Percentiles rank a stretch among this genome's conserved stretches.
Conservation (phyloP, 2,888 invertebrate species). For the Aquatica leii region DNA sequence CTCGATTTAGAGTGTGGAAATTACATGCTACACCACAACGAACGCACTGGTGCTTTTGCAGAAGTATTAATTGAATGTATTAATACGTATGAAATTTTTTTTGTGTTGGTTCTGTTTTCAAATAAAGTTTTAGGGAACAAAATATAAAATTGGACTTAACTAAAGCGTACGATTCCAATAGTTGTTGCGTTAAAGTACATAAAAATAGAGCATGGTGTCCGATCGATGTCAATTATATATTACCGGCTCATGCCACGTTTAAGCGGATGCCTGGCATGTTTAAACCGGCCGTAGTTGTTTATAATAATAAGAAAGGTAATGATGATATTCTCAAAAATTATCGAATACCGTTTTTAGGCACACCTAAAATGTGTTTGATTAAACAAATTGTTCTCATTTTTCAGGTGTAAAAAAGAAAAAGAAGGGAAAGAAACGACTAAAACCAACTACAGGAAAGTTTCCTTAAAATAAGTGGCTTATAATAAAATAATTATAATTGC, state of each 20-base stretch:
- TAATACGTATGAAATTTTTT: slow-evolving; percentile 8
- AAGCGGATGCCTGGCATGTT: slow-evolving; percentile 45
- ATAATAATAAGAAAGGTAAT: no score
- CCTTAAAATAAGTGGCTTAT: no score
- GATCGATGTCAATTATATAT: slow-evolving; percentile 43
- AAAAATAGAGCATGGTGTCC: slow-evolving; percentile 40
- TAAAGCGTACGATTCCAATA: slow-evolving; percentile 37
- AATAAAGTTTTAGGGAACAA: slow-evolving; percentile 15
- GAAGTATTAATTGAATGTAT: slow-evolving; percentile 15
- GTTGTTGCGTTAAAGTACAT: slow-evolving; percentile 11
- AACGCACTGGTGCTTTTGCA: slow-evolving; percentile 51
- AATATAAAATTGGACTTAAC: slow-evolving; percentile 37
- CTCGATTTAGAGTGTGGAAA: slow-evolving; percentile 45
- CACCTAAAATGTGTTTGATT: no score
- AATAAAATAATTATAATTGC: no score
- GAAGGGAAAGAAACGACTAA: no score
- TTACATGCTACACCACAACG: slow-evolving; percentile 51
- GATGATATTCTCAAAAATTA: no score
- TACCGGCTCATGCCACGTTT: slow-evolving; percentile 37
- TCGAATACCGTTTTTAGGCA: no score
- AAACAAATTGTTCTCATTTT: no score
- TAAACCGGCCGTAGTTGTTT: slow-evolving; percentile 17
- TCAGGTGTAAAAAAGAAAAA: no score
- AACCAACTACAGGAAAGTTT: no score
- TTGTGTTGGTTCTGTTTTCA: slow-evolving; percentile 10